Evolutionary conservation across 1,140 invertebrate genomes (phyloP), one percentile per base, ranked within the genome.

Genomic region (Charaxes varanes): DNA sequence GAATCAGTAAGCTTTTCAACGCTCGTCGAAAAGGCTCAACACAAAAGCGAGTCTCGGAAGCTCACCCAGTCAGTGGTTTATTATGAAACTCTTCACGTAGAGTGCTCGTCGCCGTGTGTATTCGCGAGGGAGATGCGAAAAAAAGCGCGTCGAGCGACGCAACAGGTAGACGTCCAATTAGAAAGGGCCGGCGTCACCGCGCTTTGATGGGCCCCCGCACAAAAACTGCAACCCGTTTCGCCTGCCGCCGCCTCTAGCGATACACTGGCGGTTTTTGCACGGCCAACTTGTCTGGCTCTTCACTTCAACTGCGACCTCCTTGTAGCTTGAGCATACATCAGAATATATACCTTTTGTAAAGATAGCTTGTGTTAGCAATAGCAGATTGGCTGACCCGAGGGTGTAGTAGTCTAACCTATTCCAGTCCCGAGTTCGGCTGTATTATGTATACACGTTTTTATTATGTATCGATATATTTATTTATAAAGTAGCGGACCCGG

Each of bases 151-250:
- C 62, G 65, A 64, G 53, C 53, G 60, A 66, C 48, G 72, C 74
- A 82, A 82, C 78, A 79, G 78, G 74, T 82, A 76, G 68, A 65
- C 63, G 62, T 72, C 74, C 78, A 79, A 79, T 82, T 82, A 82
- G 74, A 63, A 67, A 49, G 56, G 55, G 62, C 53, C 62, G 62
- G 62, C 68, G 66, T 70, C 74, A 67, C 55, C 55, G 62, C 51
- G 60, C 64, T 67, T 72, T 77, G 74, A 71, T 59, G 66, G 30
- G 66, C 48, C 41, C 33, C 46, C 40, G 21, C n/a, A 68, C 67
- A 79, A 81, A 81, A 79, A 76, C 65, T 56, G 50, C 48, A 57
- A 52, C 57, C 62, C 57, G 68, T 72, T 66, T 73, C 64, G 62
- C 63, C 54, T 45, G 63, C 66, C 62, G 60, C 57, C 53, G 50